Percentiles rank a stretch among this genome's conserved stretches.
phyloP scores from a whole-genome alignment of 2,888 invertebrate genomes.

The Tetragnatha montana region DNA sequence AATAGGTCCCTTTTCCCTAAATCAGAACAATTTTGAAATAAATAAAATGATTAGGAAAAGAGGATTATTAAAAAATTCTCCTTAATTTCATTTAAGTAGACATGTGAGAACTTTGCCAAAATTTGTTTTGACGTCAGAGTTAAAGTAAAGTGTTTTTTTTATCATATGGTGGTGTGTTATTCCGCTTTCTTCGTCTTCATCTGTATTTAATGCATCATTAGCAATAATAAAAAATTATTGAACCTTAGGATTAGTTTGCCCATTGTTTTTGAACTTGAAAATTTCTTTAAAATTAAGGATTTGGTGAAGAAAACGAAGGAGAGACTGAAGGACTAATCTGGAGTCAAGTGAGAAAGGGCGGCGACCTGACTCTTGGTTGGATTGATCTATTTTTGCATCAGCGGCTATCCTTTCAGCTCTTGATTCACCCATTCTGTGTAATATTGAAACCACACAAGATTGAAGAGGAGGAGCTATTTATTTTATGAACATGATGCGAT shows the following conservation, averaged over 20 bases:
- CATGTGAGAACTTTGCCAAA: background rate
- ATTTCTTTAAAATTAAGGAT: background rate
- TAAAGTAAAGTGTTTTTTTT: background rate
- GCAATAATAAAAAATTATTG: background rate
- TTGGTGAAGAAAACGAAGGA: background rate
- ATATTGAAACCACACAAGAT: background rate
- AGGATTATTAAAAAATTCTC: background rate
- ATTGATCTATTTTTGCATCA: constrained; percentile 66
- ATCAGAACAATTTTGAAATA: background rate
- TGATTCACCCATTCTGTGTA: constrained; percentile 1
- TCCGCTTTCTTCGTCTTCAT: constrained; percentile 13
- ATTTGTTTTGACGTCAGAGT: background rate
- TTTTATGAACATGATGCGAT: constrained; percentile 22
- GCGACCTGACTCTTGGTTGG: constrained; percentile 47
- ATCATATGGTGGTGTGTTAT: constrained; percentile 8
- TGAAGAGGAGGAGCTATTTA: constrained; percentile 9
- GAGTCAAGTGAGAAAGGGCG: constrained; percentile 40
- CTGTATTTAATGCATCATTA: constrained; percentile 20
- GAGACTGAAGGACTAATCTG: background rate
- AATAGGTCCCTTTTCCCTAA: constrained; percentile 15
- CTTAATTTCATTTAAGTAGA: background rate
- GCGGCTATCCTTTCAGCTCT: constrained; percentile 44
- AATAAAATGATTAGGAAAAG: background rate
- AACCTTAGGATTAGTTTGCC: background rate
- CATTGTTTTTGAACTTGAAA: background rate